These are phyloP conservation scores for Clamator glandarius DNA, from an alignment of 2,797 vertebrate species.

Conservation along the genomic window DNA sequence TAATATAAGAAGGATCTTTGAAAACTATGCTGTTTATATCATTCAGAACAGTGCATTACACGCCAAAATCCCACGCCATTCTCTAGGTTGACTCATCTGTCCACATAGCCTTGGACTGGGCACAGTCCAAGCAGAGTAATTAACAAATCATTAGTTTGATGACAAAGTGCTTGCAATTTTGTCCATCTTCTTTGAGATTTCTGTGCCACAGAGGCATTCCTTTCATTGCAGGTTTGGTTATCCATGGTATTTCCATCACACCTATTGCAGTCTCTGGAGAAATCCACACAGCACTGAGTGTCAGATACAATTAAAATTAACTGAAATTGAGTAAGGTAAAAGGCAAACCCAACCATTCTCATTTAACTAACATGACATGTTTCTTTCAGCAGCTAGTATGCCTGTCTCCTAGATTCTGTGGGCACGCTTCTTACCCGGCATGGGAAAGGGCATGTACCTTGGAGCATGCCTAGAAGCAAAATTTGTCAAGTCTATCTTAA, in stretches of 20 bases:
- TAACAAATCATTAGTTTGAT: background rate
- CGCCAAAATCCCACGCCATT: background rate
- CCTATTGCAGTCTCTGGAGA: background rate
- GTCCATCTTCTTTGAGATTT: background rate
- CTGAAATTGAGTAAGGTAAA: background rate
- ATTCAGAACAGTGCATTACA: background rate
- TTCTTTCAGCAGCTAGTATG: background rate
- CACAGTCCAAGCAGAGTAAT: background rate
- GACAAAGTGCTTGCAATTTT: conserved; percentile 6
- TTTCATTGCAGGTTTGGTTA: background rate
- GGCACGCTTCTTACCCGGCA: background rate
- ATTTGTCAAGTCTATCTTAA: background rate
- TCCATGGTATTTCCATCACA: background rate
- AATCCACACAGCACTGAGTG: background rate
- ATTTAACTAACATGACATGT: background rate
- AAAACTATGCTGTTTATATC: background rate
- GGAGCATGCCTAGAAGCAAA: background rate
- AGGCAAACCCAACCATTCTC: background rate
- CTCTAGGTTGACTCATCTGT: background rate
- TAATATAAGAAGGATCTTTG: background rate
- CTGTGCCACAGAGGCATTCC: background rate
- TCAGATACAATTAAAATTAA: background rate
- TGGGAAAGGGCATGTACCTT: background rate
- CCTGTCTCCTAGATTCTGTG: background rate
- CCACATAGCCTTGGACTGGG: background rate